Base-by-base conservation (phyloP, 2,797 vertebrate genomes). In the Semaprochilodus insignis region DNA sequence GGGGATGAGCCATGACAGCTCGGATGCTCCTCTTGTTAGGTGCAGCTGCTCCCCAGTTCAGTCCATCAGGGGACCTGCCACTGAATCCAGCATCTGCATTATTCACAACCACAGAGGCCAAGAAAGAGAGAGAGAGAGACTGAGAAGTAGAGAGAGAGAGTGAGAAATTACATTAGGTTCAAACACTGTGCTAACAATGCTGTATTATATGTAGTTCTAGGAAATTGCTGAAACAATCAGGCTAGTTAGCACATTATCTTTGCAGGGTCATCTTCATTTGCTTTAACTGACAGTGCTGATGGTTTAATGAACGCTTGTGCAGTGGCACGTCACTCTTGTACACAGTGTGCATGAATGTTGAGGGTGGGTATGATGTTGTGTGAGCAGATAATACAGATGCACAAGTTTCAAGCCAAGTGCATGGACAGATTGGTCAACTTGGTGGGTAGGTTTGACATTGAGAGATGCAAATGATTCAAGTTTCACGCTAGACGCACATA, bases 1-100 rank as follows among this genome's bases (percentile, higher is more conserved):
- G 88, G 86, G 91, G 91, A 91, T 91, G 91, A 89, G 90, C 88
- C 82, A 72, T 90, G 93, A 92, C 93, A 92, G 92, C 91, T 88
- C 87, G 73, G 86, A 93, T 84, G 88, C 93, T 89, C 90, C 87
- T 84, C 90, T 90, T 92, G 92, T 92, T 92, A 84, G 90, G 89
- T 85, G 91, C 94, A 94, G 91, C 93, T 94, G 93, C 92, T 93
- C 89, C 90, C 88, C 85, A 87, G 89, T 82, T 88, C 83, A 78
- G 85, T 88, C 88, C 90, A 88, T 87, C 86, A 80, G 87, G 91
- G 88, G 87, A 86, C 87, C 83, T 81, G 85, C 71, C 83, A 67
- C 80, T 81, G 66, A 81, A 87, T 87, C 90, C 89, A 75, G 81
- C 81, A 83, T 87, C 78, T 87, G 85, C 87, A 91, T 89, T 91